A percentile compares a stretch with the other conserved stretches of the same genome.
phyloP scores from a whole-genome alignment of 2,113 vertebrate genomes.

The Hippolais icterina region DNA sequence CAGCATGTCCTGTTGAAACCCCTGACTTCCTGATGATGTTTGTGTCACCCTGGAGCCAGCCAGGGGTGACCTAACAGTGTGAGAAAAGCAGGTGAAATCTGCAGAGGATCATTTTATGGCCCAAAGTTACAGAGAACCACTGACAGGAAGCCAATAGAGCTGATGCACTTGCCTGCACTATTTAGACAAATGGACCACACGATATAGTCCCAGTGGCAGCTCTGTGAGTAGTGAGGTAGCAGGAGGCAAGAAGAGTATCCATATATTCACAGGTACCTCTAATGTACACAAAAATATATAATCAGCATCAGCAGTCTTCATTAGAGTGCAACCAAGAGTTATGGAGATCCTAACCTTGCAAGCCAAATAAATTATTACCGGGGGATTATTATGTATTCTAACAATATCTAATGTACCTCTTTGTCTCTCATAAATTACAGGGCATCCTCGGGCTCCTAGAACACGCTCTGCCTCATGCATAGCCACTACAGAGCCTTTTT shows the following conservation, averaged over 20 bases:
- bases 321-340: constrained; percentile 60
- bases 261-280: constrained; percentile 56
- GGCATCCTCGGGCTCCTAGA: constrained; percentile 30
- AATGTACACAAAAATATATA: constrained; percentile 65
- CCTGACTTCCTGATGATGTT: not conserved
- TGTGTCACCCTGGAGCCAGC: not conserved
- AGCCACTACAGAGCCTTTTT: not conserved
- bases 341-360: constrained; percentile 69
- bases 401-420: constrained; percentile 68
- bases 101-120: not conserved
- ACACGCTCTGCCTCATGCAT: not conserved
- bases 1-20: not conserved
- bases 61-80: not conserved
- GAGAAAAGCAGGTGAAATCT: not conserved
- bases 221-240: constrained; percentile 20
- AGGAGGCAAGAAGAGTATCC: constrained; percentile 5
- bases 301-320: constrained; percentile 58
- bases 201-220: constrained; percentile 14
- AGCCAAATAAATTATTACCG: constrained; percentile 60
- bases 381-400: constrained; percentile 65
- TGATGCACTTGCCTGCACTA: not conserved
- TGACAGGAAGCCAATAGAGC: constrained; percentile 17
- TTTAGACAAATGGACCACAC: constrained; percentile 29
- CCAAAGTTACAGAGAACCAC: not conserved
- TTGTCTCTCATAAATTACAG: constrained; percentile 69